A percentile compares a stretch with the other conserved stretches of the same genome.
Evolutionary conservation across 2,888 invertebrate genomes (phyloP).

Genomic region (Amaurobius ferox): DNA sequence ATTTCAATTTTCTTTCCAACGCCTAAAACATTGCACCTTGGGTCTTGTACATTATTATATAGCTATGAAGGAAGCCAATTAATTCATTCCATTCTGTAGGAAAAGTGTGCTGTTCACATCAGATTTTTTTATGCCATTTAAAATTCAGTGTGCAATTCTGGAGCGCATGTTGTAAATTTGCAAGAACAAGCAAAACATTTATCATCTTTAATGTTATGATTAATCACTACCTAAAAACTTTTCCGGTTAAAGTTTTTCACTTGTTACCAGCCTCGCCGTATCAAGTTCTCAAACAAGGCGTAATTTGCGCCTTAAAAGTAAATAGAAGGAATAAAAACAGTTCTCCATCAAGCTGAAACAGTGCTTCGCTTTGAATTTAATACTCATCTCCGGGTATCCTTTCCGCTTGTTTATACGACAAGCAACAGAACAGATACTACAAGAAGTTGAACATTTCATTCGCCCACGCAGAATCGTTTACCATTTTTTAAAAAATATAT

Average conservation of each 20-base stretch:
- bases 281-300: neutral
- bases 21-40: too few species aligned
- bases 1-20: too few species aligned
- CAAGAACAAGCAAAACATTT: too few species aligned
- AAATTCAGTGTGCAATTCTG: too few species aligned
- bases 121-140: too few species aligned
- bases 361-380: neutral
- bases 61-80: too few species aligned
- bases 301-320: constrained; percentile 5
- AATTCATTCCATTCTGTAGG: too few species aligned
- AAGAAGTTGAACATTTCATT: neutral
- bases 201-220: neutral
- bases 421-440: neutral
- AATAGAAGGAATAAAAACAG: constrained; percentile 6
- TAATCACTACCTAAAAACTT: neutral
- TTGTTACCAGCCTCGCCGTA: neutral
- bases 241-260: neutral
- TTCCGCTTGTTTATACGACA: constrained; percentile 2
- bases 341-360: neutral
- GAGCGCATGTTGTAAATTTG: too few species aligned
- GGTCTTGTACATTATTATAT: too few species aligned
- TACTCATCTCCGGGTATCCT: neutral
- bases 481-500: too few species aligned
- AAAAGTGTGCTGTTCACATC: too few species aligned
- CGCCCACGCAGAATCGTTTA: neutral